Conservation (phyloP, 2,113 vertebrate species). For the Platycercus adscitus region DNA sequence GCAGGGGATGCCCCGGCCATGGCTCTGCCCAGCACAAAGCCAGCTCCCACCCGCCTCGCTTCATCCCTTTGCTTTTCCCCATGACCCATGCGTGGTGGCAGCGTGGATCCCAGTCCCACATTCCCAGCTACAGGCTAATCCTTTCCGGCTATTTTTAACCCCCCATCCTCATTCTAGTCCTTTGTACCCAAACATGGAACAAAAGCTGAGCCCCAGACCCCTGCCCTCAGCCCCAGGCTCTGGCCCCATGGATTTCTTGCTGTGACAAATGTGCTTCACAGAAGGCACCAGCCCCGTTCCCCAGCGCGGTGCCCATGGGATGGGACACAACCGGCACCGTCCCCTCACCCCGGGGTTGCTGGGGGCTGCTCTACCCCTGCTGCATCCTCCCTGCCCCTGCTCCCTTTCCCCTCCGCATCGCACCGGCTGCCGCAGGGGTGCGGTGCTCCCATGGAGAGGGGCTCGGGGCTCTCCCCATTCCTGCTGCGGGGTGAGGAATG, state of each 20-base stretch:
- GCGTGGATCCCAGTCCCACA: neutral
- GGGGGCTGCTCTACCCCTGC: neutral
- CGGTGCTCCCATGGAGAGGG: accelerated
- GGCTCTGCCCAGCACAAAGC: neutral
- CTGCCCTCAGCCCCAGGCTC: neutral
- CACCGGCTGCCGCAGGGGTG: accelerated
- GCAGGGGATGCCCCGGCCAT: neutral
- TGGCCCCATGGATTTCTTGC: neutral
- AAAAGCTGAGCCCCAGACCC: neutral
- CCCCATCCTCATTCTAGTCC: neutral
- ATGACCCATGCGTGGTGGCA: accelerated
- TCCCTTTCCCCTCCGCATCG: neutral
- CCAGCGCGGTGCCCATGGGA: accelerated
- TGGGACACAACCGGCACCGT: neutral
- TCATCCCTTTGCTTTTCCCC: neutral
- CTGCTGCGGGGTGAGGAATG: neutral
- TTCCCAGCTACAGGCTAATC: neutral
- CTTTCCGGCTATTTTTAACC: neutral
- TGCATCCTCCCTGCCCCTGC: neutral
- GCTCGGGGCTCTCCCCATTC: neutral
- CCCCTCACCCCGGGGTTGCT: neutral
- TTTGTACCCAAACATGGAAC: neutral
- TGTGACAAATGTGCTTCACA: neutral
- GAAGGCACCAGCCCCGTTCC: neutral
- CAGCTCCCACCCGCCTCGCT: neutral